Evolutionary conservation across 2,113 vertebrate genomes (phyloP).

Genomic region (Mionectes macconnelli): DNA sequence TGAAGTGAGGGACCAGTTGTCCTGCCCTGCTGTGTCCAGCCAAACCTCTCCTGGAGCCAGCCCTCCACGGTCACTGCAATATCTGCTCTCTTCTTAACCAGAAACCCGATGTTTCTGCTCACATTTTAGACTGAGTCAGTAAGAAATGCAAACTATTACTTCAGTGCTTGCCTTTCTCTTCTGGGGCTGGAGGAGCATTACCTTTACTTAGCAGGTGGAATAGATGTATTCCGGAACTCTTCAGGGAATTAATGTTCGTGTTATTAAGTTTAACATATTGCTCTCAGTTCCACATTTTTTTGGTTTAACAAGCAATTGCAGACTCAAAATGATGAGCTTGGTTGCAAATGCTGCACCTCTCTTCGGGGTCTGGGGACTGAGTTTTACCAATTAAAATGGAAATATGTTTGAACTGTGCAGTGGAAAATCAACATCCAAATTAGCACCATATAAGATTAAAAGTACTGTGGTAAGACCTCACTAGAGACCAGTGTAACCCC

Average conservation of each 20-base stretch:
- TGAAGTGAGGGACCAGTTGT: neutral
- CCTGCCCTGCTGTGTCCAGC: neutral
- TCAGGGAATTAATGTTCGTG: constrained; percentile 46
- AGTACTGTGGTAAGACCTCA: neutral
- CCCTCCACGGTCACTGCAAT: neutral
- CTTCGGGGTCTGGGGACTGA: constrained; percentile 34
- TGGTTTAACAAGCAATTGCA: constrained; percentile 51
- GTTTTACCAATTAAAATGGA: constrained; percentile 51
- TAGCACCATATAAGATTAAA: neutral
- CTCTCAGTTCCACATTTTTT: constrained; percentile 8
- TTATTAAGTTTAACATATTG: constrained; percentile 43
- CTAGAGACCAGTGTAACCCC: neutral
- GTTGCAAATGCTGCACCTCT: constrained; percentile 39
- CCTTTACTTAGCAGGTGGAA: neutral
- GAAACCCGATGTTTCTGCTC: neutral
- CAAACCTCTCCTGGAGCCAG: neutral
- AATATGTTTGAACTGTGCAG: constrained; percentile 2
- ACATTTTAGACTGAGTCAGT: neutral
- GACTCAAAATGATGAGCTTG: constrained; percentile 30
- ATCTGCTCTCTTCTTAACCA: neutral
- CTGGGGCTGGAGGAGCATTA: neutral
- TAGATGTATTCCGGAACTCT: neutral
- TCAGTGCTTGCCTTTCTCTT: neutral
- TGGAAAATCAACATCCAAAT: constrained; percentile 40
- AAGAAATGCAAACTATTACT: neutral